Percentiles rank a stretch among this genome's conserved stretches.
Evolutionary conservation across 2,113 vertebrate species (phyloP).

Genomic region (Dunckerocampus dactyliophorus): DNA sequence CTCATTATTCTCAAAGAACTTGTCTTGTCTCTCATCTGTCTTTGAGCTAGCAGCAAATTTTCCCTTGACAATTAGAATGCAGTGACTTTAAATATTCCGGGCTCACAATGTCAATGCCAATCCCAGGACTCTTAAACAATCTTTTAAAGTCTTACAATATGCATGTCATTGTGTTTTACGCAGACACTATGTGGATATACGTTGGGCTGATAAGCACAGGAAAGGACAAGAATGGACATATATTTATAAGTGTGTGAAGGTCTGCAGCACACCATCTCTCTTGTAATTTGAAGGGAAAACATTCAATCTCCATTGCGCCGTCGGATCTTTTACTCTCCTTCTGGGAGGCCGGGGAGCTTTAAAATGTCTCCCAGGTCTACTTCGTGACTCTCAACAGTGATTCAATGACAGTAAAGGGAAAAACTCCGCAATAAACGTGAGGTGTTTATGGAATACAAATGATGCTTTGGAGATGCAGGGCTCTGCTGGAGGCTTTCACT

Average conservation of each 20-base stretch:
- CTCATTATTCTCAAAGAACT: too few species aligned
- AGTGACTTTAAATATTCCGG: not conserved
- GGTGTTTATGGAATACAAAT: slow-evolving; percentile 70
- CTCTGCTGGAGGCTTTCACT: slow-evolving; percentile 44
- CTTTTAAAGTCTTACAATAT: not conserved
- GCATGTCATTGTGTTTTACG: not conserved
- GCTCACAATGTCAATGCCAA: not conserved
- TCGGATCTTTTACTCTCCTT: slow-evolving; percentile 9
- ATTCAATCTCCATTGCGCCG: slow-evolving; percentile 6
- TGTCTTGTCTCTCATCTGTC: too few species aligned
- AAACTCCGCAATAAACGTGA: slow-evolving; percentile 60
- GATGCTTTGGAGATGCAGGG: slow-evolving; percentile 38
- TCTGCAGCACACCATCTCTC: not conserved
- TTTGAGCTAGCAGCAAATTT: too few species aligned
- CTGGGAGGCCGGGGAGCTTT: slow-evolving; percentile 30
- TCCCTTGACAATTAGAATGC: too few species aligned
- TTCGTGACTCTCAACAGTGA: slow-evolving; percentile 63
- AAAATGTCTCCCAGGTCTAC: slow-evolving; percentile 53
- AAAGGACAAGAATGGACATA: not conserved
- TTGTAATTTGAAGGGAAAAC: slow-evolving; percentile 7
- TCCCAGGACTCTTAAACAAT: not conserved
- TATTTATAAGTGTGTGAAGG: not conserved
- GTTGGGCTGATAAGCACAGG: too few species aligned
- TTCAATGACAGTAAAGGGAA: slow-evolving; percentile 57
- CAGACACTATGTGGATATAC: too few species aligned